Evolutionary conservation across 1,140 invertebrate genomes (phyloP).

Genomic region (Euglossa dilemma): DNA sequence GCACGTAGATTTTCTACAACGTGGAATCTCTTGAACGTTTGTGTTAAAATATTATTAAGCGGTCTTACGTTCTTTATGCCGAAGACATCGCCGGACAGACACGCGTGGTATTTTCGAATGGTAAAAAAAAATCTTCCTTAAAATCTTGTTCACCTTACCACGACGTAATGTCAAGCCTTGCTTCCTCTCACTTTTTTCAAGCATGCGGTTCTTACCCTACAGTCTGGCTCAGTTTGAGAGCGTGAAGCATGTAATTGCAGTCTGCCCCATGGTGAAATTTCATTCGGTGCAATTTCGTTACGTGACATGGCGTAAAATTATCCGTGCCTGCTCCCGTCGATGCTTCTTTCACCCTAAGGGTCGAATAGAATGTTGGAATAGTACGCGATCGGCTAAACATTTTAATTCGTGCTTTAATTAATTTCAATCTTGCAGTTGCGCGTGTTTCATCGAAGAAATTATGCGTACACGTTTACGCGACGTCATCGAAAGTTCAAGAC

Average conservation of each 20-base stretch:
- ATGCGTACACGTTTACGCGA: neutral
- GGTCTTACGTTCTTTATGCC: too few relatives aligned
- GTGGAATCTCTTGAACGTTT: too few relatives aligned
- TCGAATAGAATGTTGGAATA: too few relatives aligned
- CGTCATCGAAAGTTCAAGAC: neutral
- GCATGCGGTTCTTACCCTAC: neutral
- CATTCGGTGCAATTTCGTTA: constrained; percentile 21
- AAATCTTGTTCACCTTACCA: neutral
- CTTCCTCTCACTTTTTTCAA: neutral
- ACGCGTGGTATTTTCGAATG: neutral
- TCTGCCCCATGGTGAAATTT: constrained; percentile 10
- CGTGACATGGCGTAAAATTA: constrained; percentile 14
- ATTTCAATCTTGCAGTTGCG: rapidly evolving
- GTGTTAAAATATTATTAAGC: too few relatives aligned
- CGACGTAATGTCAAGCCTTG: neutral
- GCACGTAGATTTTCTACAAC: too few relatives aligned
- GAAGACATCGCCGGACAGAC: neutral
- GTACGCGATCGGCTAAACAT: too few relatives aligned
- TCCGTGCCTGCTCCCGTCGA: neutral
- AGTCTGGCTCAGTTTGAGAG: neutral
- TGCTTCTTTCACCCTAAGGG: neutral
- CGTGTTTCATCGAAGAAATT: neutral
- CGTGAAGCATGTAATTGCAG: constrained; percentile 26
- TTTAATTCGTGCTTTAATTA: neutral
- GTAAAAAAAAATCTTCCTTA: neutral